Conservation (phyloP, 2,797 vertebrate genomes). For the Thripadectes ignobilis region DNA sequence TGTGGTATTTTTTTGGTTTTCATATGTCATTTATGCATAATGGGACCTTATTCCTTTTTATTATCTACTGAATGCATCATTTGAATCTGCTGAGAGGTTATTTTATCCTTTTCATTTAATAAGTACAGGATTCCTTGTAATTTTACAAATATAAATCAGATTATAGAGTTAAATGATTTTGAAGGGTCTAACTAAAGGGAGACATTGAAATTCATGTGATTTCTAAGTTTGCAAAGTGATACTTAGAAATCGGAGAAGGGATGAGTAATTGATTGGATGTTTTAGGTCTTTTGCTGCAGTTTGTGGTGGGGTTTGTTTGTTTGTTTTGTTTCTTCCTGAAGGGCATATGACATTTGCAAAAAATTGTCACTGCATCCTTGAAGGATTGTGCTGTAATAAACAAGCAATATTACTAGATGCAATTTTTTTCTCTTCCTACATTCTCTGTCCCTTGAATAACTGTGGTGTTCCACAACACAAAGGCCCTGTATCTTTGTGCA, state of each 20-base stretch:
- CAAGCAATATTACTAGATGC: neutral
- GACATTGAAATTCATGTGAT: neutral
- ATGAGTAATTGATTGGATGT: neutral
- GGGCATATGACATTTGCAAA: neutral
- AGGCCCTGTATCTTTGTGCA: conserved; percentile 18
- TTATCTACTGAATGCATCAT: neutral
- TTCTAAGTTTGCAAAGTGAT: neutral
- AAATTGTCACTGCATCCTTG: neutral
- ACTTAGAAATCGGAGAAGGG: neutral
- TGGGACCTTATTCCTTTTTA: neutral
- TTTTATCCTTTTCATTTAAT: neutral
- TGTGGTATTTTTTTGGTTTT: neutral
- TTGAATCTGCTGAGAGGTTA: neutral
- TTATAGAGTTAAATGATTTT: neutral
- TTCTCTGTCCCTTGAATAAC: neutral
- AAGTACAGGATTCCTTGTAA: neutral
- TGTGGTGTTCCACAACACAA: neutral
- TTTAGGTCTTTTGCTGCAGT: neutral
- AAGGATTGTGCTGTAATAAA: neutral
- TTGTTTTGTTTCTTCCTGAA: neutral
- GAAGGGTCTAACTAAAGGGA: neutral
- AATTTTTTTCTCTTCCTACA: neutral
- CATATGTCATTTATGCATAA: neutral
- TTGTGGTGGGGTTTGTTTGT: neutral
- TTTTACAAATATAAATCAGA: neutral